Base-by-base conservation (phyloP, 2,113 vertebrate species). In the Pagrus major region DNA sequence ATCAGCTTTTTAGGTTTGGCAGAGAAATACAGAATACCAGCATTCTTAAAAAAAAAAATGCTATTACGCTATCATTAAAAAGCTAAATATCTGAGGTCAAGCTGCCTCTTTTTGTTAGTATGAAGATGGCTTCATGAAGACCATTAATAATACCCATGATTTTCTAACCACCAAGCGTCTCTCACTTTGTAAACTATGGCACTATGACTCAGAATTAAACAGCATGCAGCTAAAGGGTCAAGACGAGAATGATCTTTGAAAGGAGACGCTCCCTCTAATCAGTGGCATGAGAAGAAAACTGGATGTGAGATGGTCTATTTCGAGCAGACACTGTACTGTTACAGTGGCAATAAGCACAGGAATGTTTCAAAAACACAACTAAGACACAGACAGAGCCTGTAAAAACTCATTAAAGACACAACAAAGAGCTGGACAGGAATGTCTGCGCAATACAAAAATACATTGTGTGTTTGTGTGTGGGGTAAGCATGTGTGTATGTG, bases 361-460 rank as follows among this genome's bases (percentile, higher is more conserved):
- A 90, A 79, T 80, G 86, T 77, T 83, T 86, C 44, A 78, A 91
- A 89, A 91, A 92, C 90, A 92, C 89, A 89, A 92, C 85, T 79
- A 79, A 92, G 87, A 84, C 83, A 84, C 84, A 92, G 87, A 91
- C 85, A 84, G 55, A 76, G 91, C 66, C 90, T 93, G 89, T 86
- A 85, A 86, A 93, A 92, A n/a, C 4, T 81, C 88, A 93, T 95
- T 89, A 94, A 84, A 93, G 74, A 80, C 54, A 92, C 83, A 92
- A 92, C 89, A 94, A 92, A 94, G 85, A 71, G 71, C 83, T 59
- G 80, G 55, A 85, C 81, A 79, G 80, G 85, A 93, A 89, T 89
- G 87, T 85, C 83, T 88, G 83, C 20, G 14, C 37, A 10, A 64
- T 86, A 86, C 87, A 39, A 74, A 89, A 91, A 87, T 88, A 91